Conservation (phyloP, 2,888 invertebrate species). For the Danaus chrysippus region DNA sequence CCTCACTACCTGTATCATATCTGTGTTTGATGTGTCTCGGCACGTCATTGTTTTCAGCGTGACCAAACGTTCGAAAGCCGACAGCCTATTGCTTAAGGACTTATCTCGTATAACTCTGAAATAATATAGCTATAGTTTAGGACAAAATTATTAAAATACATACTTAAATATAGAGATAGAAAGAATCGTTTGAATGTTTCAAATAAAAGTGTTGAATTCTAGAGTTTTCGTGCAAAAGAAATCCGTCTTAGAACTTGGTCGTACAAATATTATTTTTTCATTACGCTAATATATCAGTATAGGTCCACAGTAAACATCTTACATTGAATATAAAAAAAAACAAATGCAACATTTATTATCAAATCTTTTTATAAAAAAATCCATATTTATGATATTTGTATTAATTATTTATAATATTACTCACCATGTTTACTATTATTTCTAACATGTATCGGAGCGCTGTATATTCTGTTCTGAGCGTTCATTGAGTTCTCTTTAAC, state of each 20-base stretch:
- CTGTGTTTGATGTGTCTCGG: constrained; percentile 63
- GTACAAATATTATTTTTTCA: not conserved
- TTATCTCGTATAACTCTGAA: constrained; percentile 73
- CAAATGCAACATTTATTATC: too few relatives aligned
- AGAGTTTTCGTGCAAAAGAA: too few relatives aligned
- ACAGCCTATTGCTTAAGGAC: constrained; percentile 74
- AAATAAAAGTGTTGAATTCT: too few relatives aligned
- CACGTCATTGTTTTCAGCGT: constrained; percentile 71
- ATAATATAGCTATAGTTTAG: not conserved
- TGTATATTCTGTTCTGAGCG: constrained; percentile 64
- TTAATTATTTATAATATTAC: constrained; percentile 10
- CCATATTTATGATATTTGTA: too few relatives aligned
- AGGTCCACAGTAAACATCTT: too few relatives aligned
- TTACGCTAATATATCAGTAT: too few relatives aligned
- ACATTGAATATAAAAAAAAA: too few relatives aligned
- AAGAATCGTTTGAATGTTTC: too few relatives aligned
- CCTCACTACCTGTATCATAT: constrained; percentile 58
- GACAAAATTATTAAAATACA: too few relatives aligned
- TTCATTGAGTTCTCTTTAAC: constrained; percentile 58
- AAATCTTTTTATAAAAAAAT: too few relatives aligned
- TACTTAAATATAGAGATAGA: too few relatives aligned
- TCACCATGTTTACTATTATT: constrained; percentile 70
- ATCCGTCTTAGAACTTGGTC: too few relatives aligned
- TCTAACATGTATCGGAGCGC: constrained; percentile 69
- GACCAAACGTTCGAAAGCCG: constrained; percentile 73